phyloP scores from a whole-genome alignment of 2,797 vertebrate species.

The Decapterus maruadsi region DNA sequence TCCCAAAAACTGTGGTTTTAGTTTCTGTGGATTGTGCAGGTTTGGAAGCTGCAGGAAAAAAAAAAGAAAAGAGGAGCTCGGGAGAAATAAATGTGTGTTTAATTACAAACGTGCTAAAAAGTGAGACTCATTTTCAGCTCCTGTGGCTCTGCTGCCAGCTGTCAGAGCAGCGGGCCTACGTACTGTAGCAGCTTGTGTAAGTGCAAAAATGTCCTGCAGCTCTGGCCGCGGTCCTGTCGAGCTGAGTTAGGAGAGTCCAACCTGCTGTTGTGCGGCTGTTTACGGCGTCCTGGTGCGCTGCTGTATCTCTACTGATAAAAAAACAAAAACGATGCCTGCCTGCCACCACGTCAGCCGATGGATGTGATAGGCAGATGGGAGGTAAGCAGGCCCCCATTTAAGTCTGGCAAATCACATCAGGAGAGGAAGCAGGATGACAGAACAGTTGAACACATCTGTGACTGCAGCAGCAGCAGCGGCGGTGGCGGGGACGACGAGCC shows the following conservation, averaged over 20 bases:
- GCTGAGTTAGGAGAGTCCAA: slow-evolving; percentile 37
- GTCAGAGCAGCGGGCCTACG: slow-evolving; percentile 37
- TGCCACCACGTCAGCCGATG: slow-evolving; percentile 22
- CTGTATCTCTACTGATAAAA: slow-evolving; percentile 43
- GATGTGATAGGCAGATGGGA: slow-evolving; percentile 64
- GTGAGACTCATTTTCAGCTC: slow-evolving; percentile 48
- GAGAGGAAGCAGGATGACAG: slow-evolving; percentile 63
- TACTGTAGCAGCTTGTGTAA: slow-evolving; percentile 55
- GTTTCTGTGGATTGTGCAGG: slow-evolving; percentile 7
- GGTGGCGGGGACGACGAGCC: slow-evolving; percentile 13
- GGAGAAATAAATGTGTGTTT: slow-evolving; percentile 17
- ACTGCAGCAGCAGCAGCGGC: slow-evolving; percentile 35
- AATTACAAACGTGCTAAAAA: slow-evolving; percentile 47
- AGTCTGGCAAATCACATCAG: slow-evolving; percentile 73
- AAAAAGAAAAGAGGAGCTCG: not conserved
- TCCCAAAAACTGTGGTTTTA: not conserved
- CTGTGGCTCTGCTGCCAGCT: slow-evolving; percentile 41
- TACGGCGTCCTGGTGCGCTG: slow-evolving; percentile 27
- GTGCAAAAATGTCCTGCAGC: slow-evolving; percentile 61
- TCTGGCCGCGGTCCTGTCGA: slow-evolving; percentile 31
- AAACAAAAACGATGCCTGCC: no score
- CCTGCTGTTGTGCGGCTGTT: slow-evolving; percentile 47
- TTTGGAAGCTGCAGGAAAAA: slow-evolving; percentile 8
- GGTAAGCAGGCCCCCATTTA: slow-evolving; percentile 54
- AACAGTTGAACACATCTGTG: slow-evolving; percentile 54